Conservation (phyloP, 1,140 invertebrate genomes). For the Drosophila bipectinata region DNA sequence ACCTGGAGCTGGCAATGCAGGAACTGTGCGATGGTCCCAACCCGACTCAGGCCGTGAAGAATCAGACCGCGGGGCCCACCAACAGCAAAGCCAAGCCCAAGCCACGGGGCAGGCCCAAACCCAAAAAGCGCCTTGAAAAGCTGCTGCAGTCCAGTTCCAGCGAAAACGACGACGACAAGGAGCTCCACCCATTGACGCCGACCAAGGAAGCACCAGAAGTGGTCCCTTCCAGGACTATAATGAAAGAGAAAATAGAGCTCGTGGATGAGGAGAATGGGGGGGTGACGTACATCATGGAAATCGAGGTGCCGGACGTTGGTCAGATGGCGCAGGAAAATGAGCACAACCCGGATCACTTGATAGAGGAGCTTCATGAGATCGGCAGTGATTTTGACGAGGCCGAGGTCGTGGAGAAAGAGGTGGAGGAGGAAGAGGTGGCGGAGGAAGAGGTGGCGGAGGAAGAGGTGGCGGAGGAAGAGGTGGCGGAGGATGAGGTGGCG, state of each 20-base stretch:
- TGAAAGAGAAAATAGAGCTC: neutral
- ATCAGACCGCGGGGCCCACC: neutral
- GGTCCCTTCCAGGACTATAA: neutral
- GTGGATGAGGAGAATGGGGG: neutral
- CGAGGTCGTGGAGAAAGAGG: neutral
- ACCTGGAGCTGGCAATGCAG: slow-evolving; percentile 59
- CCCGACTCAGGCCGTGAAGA: neutral
- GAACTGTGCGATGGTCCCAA: slow-evolving; percentile 40
- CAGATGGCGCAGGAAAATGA: neutral
- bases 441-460: neutral
- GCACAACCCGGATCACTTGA: neutral
- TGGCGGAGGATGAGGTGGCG: neutral
- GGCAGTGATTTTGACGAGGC: neutral
- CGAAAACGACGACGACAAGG: slow-evolving; percentile 7
- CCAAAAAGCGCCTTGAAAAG: slow-evolving; percentile 4
- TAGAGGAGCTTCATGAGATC: neutral
- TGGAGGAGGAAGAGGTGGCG: too few relatives aligned
- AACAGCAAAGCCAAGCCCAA: slow-evolving; percentile 12
- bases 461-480: neutral
- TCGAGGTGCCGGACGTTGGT: neutral
- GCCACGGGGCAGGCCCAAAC: neutral
- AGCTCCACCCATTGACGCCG: neutral
- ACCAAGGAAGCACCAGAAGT: neutral
- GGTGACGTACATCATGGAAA: neutral
- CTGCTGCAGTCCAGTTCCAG: slow-evolving; percentile 11